These are phyloP conservation scores for Hydraecia micacea DNA, from an alignment of 2,888 invertebrate genomes.

Conservation along the genomic window DNA sequence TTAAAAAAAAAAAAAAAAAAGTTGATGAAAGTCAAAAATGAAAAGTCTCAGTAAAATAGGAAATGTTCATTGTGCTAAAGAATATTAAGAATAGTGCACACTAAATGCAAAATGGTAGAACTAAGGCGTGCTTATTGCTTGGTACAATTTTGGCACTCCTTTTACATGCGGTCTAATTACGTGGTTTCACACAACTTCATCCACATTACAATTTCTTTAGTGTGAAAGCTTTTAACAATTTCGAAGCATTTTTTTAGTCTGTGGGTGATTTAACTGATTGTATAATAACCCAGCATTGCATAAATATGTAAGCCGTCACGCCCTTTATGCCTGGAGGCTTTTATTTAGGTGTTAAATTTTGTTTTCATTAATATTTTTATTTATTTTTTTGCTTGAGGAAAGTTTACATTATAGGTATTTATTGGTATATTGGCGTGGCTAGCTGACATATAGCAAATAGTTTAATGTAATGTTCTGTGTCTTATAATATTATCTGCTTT, in stretches of 20 bases:
- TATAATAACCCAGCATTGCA: neutral
- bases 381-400: too few species aligned
- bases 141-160: constrained; percentile 45
- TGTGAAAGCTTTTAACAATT: constrained; percentile 3
- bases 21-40: neutral
- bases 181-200: constrained; percentile 39
- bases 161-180: constrained; percentile 52
- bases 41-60: too few species aligned
- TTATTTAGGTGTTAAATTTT: too few species aligned
- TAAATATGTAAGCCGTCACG: too few species aligned
- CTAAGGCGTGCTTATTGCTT: constrained; percentile 38
- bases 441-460: too few species aligned
- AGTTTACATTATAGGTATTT: too few species aligned
- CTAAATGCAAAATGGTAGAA: constrained; percentile 29
- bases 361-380: too few species aligned
- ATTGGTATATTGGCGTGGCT: too few species aligned
- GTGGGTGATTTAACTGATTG: neutral
- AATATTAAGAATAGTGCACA: constrained; percentile 21
- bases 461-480: too few species aligned
- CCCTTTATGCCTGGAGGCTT: too few species aligned
- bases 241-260: neutral
- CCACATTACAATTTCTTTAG: constrained; percentile 40
- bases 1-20: too few species aligned
- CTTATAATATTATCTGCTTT: too few species aligned
- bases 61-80: neutral